phyloP scores from a whole-genome alignment of 2,888 invertebrate species.

The Andrena camellia region DNA sequence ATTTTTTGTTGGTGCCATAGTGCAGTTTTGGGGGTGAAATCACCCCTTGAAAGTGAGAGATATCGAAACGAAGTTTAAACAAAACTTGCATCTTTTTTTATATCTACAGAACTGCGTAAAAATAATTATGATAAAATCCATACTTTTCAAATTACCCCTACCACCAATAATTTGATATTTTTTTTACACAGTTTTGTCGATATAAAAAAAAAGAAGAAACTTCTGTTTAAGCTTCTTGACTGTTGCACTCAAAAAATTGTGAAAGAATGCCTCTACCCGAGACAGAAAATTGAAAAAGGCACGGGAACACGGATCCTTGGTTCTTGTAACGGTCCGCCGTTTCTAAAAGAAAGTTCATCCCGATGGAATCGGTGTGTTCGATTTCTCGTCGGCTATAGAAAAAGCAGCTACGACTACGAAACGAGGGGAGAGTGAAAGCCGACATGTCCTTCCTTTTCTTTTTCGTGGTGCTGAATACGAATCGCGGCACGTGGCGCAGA shows the following conservation, averaged over 20 bases:
- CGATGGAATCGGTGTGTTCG: conserved; percentile 57
- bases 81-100: too few species aligned
- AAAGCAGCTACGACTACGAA: conserved; percentile 36
- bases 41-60: too few species aligned
- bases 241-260: not conserved
- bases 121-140: too few species aligned
- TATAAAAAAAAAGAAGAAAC: too few species aligned
- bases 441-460: conserved; percentile 44
- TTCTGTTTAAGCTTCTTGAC: too few species aligned
- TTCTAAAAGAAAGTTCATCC: conserved; percentile 41
- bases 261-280: not conserved
- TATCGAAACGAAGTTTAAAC: too few species aligned
- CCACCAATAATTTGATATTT: too few species aligned
- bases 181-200: too few species aligned
- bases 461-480: conserved; percentile 67
- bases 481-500: conserved; percentile 65
- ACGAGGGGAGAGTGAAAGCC: conserved; percentile 42
- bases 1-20: too few species aligned
- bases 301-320: conserved; percentile 15
- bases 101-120: too few species aligned
- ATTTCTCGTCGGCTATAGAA: conserved; percentile 35
- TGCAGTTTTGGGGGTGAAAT: too few species aligned
- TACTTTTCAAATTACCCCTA: too few species aligned
- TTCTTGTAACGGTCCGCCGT: conserved; percentile 30
- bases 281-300: not conserved